These are phyloP conservation scores for Oxyura jamaicensis DNA, from an alignment of 2,113 vertebrate species.

Conservation along the genomic window DNA sequence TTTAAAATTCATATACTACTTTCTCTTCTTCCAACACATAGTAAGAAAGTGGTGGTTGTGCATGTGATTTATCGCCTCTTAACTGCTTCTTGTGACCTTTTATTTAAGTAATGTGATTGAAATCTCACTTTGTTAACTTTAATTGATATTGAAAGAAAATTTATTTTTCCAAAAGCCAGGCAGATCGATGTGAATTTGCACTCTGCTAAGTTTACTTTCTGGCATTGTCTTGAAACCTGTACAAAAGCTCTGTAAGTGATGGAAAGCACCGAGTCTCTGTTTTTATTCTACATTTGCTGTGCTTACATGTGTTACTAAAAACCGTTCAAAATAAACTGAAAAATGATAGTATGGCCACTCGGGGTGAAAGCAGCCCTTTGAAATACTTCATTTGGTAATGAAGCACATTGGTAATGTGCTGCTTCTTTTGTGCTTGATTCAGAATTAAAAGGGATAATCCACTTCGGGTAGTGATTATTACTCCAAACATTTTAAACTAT, in stretches of 20 bases:
- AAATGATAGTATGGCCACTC: neutral
- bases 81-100: conserved; percentile 22
- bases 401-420: neutral
- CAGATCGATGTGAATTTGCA: conserved; percentile 55
- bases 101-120: conserved; percentile 41
- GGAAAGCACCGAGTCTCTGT: neutral
- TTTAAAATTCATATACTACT: neutral
- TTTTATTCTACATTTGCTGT: neutral
- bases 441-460: conserved; percentile 18
- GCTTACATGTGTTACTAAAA: neutral
- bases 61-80: neutral
- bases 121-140: conserved; percentile 62
- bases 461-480: neutral
- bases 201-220: conserved; percentile 33
- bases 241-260: neutral
- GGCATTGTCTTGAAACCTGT: neutral
- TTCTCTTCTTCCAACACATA: neutral
- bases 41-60: neutral
- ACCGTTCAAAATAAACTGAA: neutral
- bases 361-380: neutral
- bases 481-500: conserved; percentile 48
- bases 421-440: neutral
- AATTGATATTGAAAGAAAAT: conserved; percentile 61
- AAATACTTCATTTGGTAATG: neutral
- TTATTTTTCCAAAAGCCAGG: conserved; percentile 17